These are phyloP conservation scores for Poecilobothrus nobilitatus DNA, from an alignment of 2,888 invertebrate species.

Conservation along the genomic window DNA sequence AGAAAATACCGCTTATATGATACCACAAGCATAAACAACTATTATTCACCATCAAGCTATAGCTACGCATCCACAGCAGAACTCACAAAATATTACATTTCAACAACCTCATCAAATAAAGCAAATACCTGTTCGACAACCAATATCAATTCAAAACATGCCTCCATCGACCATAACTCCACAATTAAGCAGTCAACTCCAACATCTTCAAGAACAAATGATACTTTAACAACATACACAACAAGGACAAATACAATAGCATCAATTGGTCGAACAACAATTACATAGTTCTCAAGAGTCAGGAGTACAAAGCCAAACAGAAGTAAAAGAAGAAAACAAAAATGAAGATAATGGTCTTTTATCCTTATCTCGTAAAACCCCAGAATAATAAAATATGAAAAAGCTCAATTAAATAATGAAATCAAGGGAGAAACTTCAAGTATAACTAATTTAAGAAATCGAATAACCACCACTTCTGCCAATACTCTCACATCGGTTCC, in stretches of 20 bases:
- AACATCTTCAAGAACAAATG: constrained; percentile 22
- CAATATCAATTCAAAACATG: constrained; percentile 18
- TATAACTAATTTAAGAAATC: constrained; percentile 9
- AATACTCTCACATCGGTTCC: constrained; percentile 3
- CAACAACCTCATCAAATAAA: constrained; percentile 21
- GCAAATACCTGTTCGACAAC: constrained; percentile 22
- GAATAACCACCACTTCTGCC: constrained; percentile 13
- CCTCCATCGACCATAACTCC: not conserved
- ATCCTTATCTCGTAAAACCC: constrained; percentile 16
- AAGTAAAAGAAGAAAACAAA: constrained; percentile 1
- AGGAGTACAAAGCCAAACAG: not conserved
- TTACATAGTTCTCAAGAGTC: not conserved
- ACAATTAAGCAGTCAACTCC: not conserved
- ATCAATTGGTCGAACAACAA: constrained; percentile 13
- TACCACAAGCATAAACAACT: constrained; percentile 24
- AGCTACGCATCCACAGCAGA: constrained; percentile 16
- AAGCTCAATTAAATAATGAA: constrained; percentile 19
- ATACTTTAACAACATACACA: constrained; percentile 12
- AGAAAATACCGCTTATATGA: constrained; percentile 25
- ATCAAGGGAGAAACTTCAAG: constrained; percentile 4
- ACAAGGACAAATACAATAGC: constrained; percentile 12
- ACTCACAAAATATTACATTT: constrained; percentile 22
- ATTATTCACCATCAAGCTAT: constrained; percentile 22
- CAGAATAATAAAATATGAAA: constrained; percentile 18
- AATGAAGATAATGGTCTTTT: constrained; percentile 5